Evolutionary conservation across 2,113 vertebrate genomes (phyloP).

Genomic region (Redunca redunca): DNA sequence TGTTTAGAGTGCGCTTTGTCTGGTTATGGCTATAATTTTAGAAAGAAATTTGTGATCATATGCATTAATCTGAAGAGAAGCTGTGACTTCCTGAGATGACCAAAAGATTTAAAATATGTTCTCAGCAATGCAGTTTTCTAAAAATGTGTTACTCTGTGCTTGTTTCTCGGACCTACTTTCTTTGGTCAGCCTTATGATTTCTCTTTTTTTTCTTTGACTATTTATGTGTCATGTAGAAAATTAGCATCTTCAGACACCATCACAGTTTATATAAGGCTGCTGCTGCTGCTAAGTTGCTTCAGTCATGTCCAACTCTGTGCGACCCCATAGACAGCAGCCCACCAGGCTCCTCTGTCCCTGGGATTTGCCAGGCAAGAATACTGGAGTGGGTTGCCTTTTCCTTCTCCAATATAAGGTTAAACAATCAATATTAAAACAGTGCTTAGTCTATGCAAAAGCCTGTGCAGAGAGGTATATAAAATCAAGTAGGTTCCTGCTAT

Average conservation of each 20-base stretch:
- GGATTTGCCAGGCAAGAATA: neutral
- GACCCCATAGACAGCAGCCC: neutral
- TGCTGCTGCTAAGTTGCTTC: neutral
- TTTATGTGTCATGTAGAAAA: neutral
- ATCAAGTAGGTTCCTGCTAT: neutral
- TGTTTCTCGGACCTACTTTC: constrained; percentile 11
- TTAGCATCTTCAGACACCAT: neutral
- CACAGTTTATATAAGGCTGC: neutral
- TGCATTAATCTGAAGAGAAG: neutral
- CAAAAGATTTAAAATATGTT: neutral
- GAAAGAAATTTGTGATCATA: neutral
- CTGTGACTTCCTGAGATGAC: neutral
- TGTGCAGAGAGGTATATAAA: neutral
- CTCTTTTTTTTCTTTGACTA: neutral
- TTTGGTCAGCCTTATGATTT: neutral
- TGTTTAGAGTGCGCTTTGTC: neutral
- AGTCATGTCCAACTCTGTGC: neutral
- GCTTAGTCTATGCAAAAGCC: neutral
- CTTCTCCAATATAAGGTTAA: neutral
- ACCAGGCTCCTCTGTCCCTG: neutral
- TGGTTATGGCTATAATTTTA: neutral
- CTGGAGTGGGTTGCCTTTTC: neutral
- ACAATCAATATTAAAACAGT: neutral
- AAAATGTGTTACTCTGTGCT: neutral
- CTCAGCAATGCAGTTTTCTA: neutral